These are phyloP conservation scores for Corythornis madagascariensis DNA, from an alignment of 2,113 vertebrate genomes.

Conservation along the genomic window DNA sequence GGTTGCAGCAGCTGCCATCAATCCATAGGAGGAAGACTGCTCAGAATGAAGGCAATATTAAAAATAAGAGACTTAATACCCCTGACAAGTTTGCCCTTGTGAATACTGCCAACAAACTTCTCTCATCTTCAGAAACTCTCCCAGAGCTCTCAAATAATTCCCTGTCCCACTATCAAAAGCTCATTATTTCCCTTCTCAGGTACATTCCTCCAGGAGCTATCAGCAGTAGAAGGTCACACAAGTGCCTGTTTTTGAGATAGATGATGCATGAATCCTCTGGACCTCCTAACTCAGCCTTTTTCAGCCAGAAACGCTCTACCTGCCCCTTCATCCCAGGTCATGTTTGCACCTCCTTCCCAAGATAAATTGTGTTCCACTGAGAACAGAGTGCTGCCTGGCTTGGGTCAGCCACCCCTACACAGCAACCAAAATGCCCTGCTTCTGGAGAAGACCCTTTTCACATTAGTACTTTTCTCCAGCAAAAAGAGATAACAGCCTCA, in stretches of 20 bases:
- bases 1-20: neutral
- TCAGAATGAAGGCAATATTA: neutral
- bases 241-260: neutral
- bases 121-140: neutral
- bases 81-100: neutral
- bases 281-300: slow-evolving; percentile 5
- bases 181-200: slow-evolving; percentile 1
- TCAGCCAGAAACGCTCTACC: neutral
- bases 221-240: neutral
- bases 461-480: neutral
- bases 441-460: neutral
- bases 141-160: slow-evolving; percentile 3
- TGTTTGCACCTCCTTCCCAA: neutral
- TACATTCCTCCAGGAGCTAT: neutral
- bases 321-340: neutral
- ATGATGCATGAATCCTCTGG: neutral
- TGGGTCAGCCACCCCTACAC: neutral
- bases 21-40: neutral
- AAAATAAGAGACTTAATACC: neutral
- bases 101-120: neutral
- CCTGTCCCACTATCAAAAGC: neutral
- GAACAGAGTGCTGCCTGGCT: neutral
- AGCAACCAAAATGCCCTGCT: neutral
- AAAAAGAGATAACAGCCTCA: neutral
- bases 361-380: neutral